Evolutionary conservation across 1,140 invertebrate genomes (phyloP).

Genomic region (Agraylea sexmaculata): DNA sequence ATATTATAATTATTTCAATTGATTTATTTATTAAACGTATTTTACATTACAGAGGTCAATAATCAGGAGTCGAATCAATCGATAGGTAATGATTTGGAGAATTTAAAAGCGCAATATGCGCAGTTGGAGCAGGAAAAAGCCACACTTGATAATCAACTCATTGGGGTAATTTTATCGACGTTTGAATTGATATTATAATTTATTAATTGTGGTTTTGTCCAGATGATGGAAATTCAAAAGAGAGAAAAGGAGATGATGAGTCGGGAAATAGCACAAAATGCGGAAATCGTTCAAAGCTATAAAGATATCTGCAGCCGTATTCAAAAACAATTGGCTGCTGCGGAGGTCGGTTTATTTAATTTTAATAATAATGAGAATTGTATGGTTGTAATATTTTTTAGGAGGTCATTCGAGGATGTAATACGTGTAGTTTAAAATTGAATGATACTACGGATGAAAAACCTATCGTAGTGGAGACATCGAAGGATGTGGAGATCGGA

Average conservation of each 20-base stretch:
- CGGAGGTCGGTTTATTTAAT: slow-evolving; percentile 30
- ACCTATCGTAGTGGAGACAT: slow-evolving; percentile 19
- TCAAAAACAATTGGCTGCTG: slow-evolving; percentile 67
- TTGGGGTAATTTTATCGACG: slow-evolving; percentile 25
- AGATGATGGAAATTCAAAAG: slow-evolving; percentile 20
- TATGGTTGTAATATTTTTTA: slow-evolving; percentile 23
- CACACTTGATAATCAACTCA: slow-evolving; percentile 28
- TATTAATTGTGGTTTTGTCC: background rate
- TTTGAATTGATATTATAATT: no score
- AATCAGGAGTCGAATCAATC: no score
- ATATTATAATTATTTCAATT: slow-evolving; percentile 33
- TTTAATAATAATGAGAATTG: slow-evolving; percentile 3
- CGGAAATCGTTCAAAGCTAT: slow-evolving; percentile 73
- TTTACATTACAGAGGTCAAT: no score
- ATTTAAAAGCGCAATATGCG: slow-evolving; percentile 46
- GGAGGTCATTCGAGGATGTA: slow-evolving; percentile 32
- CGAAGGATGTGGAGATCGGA: slow-evolving; percentile 32
- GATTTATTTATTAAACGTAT: no score
- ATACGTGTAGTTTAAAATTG: slow-evolving; percentile 31
- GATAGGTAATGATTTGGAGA: slow-evolving; percentile 67
- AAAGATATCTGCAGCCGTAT: slow-evolving; percentile 84
- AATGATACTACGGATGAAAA: slow-evolving; percentile 22
- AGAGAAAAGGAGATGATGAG: slow-evolving; percentile 27
- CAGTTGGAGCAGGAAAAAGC: slow-evolving; percentile 36
- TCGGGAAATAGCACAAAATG: slow-evolving; percentile 28